These are phyloP conservation scores for Paracanthobrama guichenoti DNA, from an alignment of 2,113 vertebrate genomes.

Conservation along the genomic window DNA sequence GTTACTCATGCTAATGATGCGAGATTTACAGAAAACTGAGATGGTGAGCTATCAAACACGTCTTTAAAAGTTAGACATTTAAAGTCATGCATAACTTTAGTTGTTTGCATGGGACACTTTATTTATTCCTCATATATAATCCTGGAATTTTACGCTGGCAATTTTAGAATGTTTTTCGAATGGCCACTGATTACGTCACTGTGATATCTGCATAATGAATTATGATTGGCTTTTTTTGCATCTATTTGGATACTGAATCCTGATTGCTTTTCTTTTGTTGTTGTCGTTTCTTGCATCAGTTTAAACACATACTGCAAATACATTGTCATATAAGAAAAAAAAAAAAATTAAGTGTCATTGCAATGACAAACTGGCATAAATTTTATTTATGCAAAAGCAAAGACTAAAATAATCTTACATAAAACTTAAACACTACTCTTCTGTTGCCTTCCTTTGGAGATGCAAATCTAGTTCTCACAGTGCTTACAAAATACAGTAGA, in stretches of 20 bases:
- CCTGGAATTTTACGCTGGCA: too few relatives aligned
- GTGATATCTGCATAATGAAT: neutral
- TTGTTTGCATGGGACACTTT: neutral
- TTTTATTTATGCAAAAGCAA: neutral
- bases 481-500: neutral
- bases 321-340: neutral
- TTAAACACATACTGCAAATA: neutral
- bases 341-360: neutral
- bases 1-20: constrained; percentile 36
- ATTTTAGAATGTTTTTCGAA: too few relatives aligned
- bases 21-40: constrained; percentile 9
- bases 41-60: constrained; percentile 55
- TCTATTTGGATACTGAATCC: too few relatives aligned
- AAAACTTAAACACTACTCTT: neutral
- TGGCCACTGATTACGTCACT: neutral
- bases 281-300: neutral
- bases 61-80: constrained; percentile 71
- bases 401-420: neutral
- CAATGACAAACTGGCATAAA: neutral
- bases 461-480: neutral
- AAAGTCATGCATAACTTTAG: constrained; percentile 66
- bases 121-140: neutral
- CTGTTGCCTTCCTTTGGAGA: neutral
- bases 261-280: neutral
- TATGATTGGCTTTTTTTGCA: neutral